Evolutionary conservation across 1,140 invertebrate species (phyloP).

Genomic region (Calycopis cecrops): DNA sequence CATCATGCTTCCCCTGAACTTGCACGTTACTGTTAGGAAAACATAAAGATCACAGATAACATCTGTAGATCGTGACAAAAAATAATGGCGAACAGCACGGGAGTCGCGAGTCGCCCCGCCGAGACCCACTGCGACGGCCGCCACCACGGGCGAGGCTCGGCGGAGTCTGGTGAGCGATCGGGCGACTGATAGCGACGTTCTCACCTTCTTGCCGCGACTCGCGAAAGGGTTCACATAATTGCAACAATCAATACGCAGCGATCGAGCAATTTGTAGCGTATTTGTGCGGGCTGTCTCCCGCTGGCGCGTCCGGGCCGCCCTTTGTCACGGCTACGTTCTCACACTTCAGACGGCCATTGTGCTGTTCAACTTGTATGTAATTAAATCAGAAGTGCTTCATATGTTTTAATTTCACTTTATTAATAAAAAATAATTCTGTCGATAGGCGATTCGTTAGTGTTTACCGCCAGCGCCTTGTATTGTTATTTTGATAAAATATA

Average conservation of each 20-base stretch:
- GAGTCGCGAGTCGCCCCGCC: conserved; percentile 43
- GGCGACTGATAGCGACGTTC: conserved; percentile 62
- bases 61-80: conserved; percentile 56
- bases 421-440: too few species aligned
- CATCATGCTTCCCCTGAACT: background rate
- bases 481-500: too few species aligned
- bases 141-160: conserved; percentile 57
- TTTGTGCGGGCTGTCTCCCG: conserved; percentile 71
- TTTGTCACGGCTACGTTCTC: conserved; percentile 58
- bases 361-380: conserved; percentile 20
- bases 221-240: conserved; percentile 69
- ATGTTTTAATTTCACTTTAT: too few species aligned
- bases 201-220: conserved; percentile 62
- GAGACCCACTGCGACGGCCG: conserved; percentile 40
- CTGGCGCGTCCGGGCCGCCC: conserved; percentile 50
- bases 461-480: too few species aligned
- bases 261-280: conserved; percentile 73
- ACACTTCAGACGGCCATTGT: conserved; percentile 49
- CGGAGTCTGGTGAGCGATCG: conserved; percentile 56
- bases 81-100: conserved; percentile 48
- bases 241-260: conserved; percentile 70
- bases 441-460: too few species aligned
- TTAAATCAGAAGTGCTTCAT: background rate
- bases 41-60: conserved; percentile 24
- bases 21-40: conserved; percentile 15